phyloP scores from a whole-genome alignment of 2,797 vertebrate genomes.

The Sebastes alutus region DNA sequence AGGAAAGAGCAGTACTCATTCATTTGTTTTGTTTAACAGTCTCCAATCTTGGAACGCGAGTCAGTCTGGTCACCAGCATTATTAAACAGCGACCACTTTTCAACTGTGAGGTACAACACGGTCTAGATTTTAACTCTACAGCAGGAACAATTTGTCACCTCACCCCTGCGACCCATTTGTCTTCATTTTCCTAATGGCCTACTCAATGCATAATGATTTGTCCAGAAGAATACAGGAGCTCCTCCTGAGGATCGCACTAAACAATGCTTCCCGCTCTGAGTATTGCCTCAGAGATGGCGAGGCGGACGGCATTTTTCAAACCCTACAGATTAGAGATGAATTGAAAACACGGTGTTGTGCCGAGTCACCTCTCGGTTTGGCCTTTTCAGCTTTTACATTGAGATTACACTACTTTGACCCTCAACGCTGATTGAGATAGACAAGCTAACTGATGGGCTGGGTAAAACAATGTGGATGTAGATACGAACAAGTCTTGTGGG shows the following conservation, averaged over 20 bases:
- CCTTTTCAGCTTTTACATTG: constrained; percentile 61
- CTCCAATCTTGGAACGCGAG: not conserved
- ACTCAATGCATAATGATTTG: constrained; percentile 88
- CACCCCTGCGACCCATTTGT: constrained; percentile 74
- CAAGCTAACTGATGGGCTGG: constrained; percentile 30
- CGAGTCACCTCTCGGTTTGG: constrained; percentile 43
- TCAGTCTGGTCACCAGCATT: not conserved
- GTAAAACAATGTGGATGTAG: constrained; percentile 37
- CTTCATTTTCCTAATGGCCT: constrained; percentile 87
- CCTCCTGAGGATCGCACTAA: constrained; percentile 77
- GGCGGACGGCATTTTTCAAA: constrained; percentile 77
- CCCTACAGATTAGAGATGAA: constrained; percentile 67
- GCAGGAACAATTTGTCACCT: constrained; percentile 79
- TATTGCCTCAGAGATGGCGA: constrained; percentile 61
- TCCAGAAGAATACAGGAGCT: constrained; percentile 80
- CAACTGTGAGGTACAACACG: constrained; percentile 42
- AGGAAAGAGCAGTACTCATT: not conserved
- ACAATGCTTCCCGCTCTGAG: constrained; percentile 74
- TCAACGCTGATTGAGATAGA: constrained; percentile 28
- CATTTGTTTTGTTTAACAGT: not conserved
- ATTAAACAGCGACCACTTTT: constrained; percentile 46
- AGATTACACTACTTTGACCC: constrained; percentile 43
- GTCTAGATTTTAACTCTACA: constrained; percentile 67
- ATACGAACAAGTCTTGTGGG: constrained; percentile 6
- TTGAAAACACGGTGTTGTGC: constrained; percentile 46